Evolutionary conservation across 2,113 vertebrate genomes (phyloP).

Genomic region (Pangasianodon hypophthalmus): DNA sequence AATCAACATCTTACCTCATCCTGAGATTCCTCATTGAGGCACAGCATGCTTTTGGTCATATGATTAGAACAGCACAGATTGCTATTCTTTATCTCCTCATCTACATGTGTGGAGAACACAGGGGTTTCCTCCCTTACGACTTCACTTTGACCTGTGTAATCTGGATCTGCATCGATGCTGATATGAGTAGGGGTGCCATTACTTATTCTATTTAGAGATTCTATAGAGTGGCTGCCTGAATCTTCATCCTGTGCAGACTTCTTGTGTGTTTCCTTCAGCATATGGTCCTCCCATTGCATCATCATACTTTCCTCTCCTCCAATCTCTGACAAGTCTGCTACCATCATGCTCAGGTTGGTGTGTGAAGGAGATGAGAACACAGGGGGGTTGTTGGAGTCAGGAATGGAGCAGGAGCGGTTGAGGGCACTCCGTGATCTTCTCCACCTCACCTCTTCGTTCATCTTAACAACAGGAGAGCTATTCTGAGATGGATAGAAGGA

Average conservation of each 20-base stretch:
- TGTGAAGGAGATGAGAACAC: slow-evolving; percentile 59
- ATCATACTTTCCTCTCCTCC: slow-evolving; percentile 61
- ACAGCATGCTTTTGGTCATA: slow-evolving; percentile 77
- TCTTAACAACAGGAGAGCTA: slow-evolving; percentile 69
- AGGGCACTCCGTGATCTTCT: slow-evolving; percentile 66
- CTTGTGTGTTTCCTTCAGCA: slow-evolving; percentile 49
- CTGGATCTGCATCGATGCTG: background rate
- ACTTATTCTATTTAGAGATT: slow-evolving; percentile 25
- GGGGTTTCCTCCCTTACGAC: background rate
- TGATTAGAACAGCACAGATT: slow-evolving; percentile 62
- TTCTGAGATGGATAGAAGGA: slow-evolving; percentile 64
- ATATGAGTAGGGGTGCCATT: background rate
- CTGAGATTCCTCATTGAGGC: slow-evolving; percentile 74
- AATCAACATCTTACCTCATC: slow-evolving; percentile 68
- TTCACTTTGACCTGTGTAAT: background rate
- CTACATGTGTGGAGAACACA: slow-evolving; percentile 10
- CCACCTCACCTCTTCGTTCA: slow-evolving; percentile 62
- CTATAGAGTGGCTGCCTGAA: background rate
- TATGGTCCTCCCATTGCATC: slow-evolving; percentile 59
- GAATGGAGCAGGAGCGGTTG: slow-evolving; percentile 77
- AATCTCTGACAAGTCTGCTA: slow-evolving; percentile 74
- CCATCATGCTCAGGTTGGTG: slow-evolving; percentile 68
- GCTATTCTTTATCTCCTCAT: slow-evolving; percentile 49
- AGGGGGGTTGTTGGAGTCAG: slow-evolving; percentile 77
- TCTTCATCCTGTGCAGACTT: slow-evolving; percentile 40